Percentiles rank a stretch among this genome's conserved stretches.
These are phyloP conservation scores for Drosophila lutescens DNA, from an alignment of 2,888 invertebrate species.

Conservation along the genomic window DNA sequence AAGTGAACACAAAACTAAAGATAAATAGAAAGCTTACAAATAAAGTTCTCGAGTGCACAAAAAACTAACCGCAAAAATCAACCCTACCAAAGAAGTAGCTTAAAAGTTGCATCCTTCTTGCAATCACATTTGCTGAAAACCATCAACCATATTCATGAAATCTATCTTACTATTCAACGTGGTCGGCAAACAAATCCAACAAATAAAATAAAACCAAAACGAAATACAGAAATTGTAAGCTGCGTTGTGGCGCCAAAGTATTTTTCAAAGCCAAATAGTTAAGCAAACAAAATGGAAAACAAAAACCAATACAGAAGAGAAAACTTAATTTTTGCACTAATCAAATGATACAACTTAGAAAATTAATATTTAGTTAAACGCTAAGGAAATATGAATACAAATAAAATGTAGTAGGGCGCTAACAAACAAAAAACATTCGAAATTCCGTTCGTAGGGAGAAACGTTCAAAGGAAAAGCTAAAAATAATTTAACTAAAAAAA, in stretches of 20 bases:
- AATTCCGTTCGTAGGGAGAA: conserved; percentile 60
- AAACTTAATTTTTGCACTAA: conserved; percentile 37
- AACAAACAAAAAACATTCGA: conserved; percentile 62
- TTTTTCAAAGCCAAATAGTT: conserved; percentile 82
- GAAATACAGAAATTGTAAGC: conserved; percentile 58
- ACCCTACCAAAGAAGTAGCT: conserved; percentile 71
- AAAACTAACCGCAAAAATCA: conserved; percentile 44
- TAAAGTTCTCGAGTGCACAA: conserved; percentile 59
- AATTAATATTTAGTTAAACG: conserved; percentile 52
- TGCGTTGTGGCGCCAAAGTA: conserved; percentile 71
- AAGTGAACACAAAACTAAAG: conserved; percentile 51
- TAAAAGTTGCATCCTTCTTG: conserved; percentile 68
- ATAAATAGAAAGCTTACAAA: conserved; percentile 41
- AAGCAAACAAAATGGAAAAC: conserved; percentile 57
- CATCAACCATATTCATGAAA: conserved; percentile 39
- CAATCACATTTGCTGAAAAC: conserved; percentile 70
- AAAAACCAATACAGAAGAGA: conserved; percentile 20
- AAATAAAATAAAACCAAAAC: conserved; percentile 41
- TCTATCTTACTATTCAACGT: conserved; percentile 53
- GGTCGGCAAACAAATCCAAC: conserved; percentile 71
- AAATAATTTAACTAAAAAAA: background rate
- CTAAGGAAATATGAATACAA: conserved; percentile 34
- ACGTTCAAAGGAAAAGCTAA: conserved; percentile 24
- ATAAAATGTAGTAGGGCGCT: conserved; percentile 46
- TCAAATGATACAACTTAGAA: conserved; percentile 43